These are phyloP conservation scores for Acrocephalus kingi DNA, from an alignment of 2,113 vertebrate genomes.

Conservation along the genomic window DNA sequence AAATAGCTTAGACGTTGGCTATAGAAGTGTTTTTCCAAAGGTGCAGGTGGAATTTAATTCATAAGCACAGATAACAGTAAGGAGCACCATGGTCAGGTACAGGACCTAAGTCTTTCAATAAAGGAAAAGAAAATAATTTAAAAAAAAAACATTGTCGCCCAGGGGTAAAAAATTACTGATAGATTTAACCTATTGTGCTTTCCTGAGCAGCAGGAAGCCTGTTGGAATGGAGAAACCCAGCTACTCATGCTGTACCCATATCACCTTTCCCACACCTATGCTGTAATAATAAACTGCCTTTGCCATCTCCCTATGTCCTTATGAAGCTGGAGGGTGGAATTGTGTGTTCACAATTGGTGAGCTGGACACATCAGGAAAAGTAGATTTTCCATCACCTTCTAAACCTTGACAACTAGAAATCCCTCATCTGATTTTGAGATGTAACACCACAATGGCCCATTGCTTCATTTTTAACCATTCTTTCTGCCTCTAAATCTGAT, in stretches of 20 bases:
- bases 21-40: constrained; percentile 34
- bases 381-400: neutral
- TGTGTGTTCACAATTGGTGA: neutral
- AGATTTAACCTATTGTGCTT: neutral
- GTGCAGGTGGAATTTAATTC: constrained; percentile 44
- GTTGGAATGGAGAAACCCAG: neutral
- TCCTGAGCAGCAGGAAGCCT: neutral
- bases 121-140: neutral
- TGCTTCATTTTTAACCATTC: neutral
- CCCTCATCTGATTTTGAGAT: neutral
- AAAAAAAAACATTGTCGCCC: neutral
- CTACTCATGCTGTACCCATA: fast-evolving
- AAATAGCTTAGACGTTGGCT: neutral
- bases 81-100: neutral
- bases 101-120: neutral
- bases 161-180: neutral
- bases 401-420: neutral
- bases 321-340: neutral
- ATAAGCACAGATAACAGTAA: constrained; percentile 32
- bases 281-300: neutral
- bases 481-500: neutral
- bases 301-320: neutral
- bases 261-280: neutral
- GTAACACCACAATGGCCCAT: neutral
- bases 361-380: neutral